Evolutionary conservation across 2,797 vertebrate species (phyloP), one percentile per base, ranked within the genome.

Genomic region (Crypturellus tataupa): DNA sequence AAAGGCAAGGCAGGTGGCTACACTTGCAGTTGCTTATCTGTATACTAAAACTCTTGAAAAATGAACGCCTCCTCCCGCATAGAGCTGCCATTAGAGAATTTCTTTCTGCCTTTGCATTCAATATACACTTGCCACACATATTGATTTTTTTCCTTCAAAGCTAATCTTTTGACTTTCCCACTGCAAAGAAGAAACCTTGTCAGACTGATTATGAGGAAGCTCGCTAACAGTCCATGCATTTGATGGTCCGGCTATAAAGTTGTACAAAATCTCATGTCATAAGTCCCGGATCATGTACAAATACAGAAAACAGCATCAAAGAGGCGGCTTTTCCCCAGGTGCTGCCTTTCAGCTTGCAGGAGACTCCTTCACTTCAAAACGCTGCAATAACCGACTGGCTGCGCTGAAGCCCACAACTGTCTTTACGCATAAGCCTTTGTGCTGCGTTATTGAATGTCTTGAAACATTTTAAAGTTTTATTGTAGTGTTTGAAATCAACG

Each of bases 121-220:
- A 87, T 64, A 87, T 47, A 78, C 35, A 17, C 75, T 85, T 92
- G 86, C 92, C 78, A 90, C 59, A 64, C 40, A 5, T 78, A 96
- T 77, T 67, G 90, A 93, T 94, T 90, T 81, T 75, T 87, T 80
- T 23, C 80, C 68, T 95, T 94, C 82, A 94, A 95, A 94, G 89
- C 15, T 80, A 92, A 96, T 93, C 95, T 96, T 96, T 96, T 95
- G 97, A 95, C 79, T 81, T 94, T 80, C 76, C 85, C 75, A 62
- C 44, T 81, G 77, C 81, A 82, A 94, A 96, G 92, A 94, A 77
- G 78, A 92, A 94, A 96, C 89, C 92, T 73, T 90, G 89, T 97
- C 95, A 96, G 93, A 59, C 94, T 94, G 94, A 96, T 96, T 95
- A 95, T 60, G 85, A 97, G 93, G 93, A 92, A 92, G 88, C 94